Conservation (phyloP, 2,797 vertebrate species). For the Anomalospiza imberbis region DNA sequence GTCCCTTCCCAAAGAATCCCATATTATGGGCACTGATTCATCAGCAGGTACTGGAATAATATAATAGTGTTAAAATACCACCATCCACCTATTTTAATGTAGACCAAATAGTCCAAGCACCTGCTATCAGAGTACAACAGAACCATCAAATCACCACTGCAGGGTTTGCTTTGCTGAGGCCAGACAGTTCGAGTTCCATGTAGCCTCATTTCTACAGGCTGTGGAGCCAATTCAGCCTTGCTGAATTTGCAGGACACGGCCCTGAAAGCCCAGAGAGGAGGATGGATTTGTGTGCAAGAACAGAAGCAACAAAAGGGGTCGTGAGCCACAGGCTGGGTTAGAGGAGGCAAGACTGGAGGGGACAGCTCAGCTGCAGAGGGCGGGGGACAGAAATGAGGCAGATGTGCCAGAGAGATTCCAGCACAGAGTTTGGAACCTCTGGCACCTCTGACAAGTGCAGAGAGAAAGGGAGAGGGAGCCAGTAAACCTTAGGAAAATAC, state of each 20-base stretch:
- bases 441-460: not conserved
- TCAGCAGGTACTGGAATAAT: not conserved
- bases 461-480: not conserved
- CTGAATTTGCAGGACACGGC: not conserved
- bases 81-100: not conserved
- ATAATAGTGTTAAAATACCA: not conserved
- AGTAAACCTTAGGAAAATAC: not conserved
- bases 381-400: not conserved
- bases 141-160: not conserved
- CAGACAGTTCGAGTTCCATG: not conserved
- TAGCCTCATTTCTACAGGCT: not conserved
- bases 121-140: not conserved
- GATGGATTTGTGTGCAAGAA: not conserved
- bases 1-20: not conserved
- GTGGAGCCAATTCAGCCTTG: not conserved
- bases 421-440: not conserved
- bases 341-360: not conserved
- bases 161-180: not conserved
- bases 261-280: not conserved
- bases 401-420: not conserved
- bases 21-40: not conserved
- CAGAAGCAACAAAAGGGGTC: not conserved
- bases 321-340: not conserved
- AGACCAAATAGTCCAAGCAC: not conserved
- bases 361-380: not conserved